Conservation (phyloP, 2,888 invertebrate genomes). For the Trichacis sp. region DNA sequence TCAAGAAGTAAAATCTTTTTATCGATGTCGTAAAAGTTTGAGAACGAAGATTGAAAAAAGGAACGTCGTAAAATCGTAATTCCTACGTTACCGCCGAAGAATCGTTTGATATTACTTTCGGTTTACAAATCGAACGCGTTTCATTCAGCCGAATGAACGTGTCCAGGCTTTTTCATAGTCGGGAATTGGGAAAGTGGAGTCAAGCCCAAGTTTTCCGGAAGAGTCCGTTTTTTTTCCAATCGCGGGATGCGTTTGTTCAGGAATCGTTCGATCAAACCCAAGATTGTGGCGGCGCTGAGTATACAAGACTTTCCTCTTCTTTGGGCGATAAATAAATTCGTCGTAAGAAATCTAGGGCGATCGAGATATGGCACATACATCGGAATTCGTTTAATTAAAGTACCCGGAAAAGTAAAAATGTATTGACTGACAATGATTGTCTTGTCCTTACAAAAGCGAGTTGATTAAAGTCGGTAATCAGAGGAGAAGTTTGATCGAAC, state of each 20-base stretch:
- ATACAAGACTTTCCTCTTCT: conserved; percentile 9
- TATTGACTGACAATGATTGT: not conserved
- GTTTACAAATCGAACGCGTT: not conserved
- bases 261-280: conserved; percentile 10
- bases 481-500: not conserved
- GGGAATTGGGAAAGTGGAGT: conserved; percentile 1
- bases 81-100: not conserved
- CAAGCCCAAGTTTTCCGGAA: not conserved
- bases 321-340: conserved; percentile 7
- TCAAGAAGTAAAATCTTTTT: not conserved
- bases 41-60: not conserved
- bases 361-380: too few species aligned
- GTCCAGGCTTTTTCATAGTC: not conserved
- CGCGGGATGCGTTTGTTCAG: conserved; percentile 14
- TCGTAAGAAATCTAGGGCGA: not conserved
- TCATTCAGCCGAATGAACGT: conserved; percentile 6
- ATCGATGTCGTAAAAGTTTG: not conserved
- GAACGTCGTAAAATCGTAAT: not conserved
- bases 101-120: not conserved
- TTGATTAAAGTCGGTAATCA: not conserved
- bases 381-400: not conserved
- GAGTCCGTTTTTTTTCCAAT: conserved; percentile 2
- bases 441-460: not conserved
- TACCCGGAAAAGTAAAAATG: not conserved
- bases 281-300: conserved; percentile 12